These are phyloP conservation scores for Eidolon helvum DNA, from an alignment of 2,113 vertebrate species.

Conservation along the genomic window DNA sequence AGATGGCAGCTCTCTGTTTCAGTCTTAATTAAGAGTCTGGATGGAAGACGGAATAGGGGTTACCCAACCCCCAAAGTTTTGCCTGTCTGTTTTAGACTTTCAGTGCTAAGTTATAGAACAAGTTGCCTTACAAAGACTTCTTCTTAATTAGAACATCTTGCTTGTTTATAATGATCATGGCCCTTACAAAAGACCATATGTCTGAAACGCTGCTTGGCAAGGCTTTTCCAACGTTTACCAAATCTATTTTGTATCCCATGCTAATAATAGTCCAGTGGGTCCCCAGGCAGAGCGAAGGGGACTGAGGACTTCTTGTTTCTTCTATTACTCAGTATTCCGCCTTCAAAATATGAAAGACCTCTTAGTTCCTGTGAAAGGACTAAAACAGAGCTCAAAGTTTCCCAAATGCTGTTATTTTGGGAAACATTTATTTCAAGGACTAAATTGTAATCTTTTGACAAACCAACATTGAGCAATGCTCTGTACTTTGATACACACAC, in stretches of 20 bases:
- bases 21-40: neutral
- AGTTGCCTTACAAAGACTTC: constrained; percentile 53
- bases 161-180: neutral
- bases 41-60: neutral
- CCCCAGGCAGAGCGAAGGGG: constrained; percentile 63
- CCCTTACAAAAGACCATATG: constrained; percentile 78
- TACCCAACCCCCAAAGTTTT: constrained; percentile 23
- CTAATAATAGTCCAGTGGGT: constrained; percentile 84
- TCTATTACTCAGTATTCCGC: constrained; percentile 72
- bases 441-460: constrained; percentile 74
- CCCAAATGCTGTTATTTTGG: constrained; percentile 82
- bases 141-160: constrained; percentile 48
- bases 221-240: constrained; percentile 84
- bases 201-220: constrained; percentile 73
- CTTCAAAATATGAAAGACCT: constrained; percentile 81
- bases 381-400: constrained; percentile 79
- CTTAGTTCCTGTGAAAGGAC: constrained; percentile 81
- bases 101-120: constrained; percentile 52
- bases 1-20: constrained; percentile 70
- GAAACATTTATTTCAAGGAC: constrained; percentile 78
- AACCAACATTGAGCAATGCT: constrained; percentile 62
- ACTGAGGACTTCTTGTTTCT: constrained; percentile 83
- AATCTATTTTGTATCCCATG: constrained; percentile 81
- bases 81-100: constrained; percentile 38
- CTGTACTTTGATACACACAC: constrained; percentile 38